Evolutionary conservation across 2,113 vertebrate genomes (phyloP).

Genomic region (Podarcis cretensis): DNA sequence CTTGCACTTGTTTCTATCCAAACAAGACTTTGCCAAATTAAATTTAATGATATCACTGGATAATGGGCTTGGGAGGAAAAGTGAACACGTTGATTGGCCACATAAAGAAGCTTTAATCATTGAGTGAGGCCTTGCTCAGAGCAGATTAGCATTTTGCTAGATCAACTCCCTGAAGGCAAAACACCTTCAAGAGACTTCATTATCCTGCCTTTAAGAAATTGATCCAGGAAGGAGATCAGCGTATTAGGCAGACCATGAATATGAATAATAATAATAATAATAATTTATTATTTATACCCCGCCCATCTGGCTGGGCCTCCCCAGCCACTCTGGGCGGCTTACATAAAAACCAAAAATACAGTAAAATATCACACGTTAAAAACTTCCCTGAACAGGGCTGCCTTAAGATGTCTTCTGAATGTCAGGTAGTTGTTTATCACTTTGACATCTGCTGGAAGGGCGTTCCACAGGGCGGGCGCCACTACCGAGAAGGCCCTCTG

Average conservation of each 20-base stretch:
- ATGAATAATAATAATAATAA: no score
- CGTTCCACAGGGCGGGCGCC: no score
- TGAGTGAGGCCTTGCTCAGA: background rate
- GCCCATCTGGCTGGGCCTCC: no score
- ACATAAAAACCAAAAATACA: no score
- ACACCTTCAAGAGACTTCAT: slow-evolving; percentile 25
- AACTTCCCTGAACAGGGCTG: no score
- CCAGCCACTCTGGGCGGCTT: no score
- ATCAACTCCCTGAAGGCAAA: slow-evolving; percentile 18
- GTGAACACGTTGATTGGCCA: background rate
- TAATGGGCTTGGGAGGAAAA: slow-evolving; percentile 12
- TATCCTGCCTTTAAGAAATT: slow-evolving; percentile 25
- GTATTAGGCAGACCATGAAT: slow-evolving; percentile 7
- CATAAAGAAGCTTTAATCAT: slow-evolving; percentile 15
- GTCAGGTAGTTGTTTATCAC: no score
- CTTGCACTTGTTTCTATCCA: slow-evolving; percentile 55
- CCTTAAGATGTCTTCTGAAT: no score
- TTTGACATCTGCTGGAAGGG: no score
- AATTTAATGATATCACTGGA: slow-evolving; percentile 21
- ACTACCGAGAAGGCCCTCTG: no score
- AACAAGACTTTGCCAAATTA: slow-evolving; percentile 23
- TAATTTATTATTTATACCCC: no score
- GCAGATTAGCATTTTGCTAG: slow-evolving; percentile 9
- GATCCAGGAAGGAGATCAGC: background rate
- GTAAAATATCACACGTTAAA: no score